Evolutionary conservation across 2,113 vertebrate genomes (phyloP).

Genomic region (Menidia beryllina): DNA sequence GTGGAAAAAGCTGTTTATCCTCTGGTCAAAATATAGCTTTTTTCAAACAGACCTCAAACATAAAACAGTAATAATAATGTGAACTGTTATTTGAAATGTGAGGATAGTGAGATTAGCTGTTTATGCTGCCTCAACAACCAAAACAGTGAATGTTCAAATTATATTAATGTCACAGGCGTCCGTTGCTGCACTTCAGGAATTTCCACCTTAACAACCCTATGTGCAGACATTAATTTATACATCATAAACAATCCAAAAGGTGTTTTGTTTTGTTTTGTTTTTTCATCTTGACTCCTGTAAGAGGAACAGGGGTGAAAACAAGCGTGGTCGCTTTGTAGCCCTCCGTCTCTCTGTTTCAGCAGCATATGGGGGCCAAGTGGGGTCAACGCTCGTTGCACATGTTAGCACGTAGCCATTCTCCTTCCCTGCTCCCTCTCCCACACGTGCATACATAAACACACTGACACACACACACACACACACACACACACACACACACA

Average conservation of each 20-base stretch:
- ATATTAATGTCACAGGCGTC: background rate
- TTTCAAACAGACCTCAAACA: constrained; percentile 48
- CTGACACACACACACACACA: too few species aligned
- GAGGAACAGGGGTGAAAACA: constrained; percentile 58
- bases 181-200: background rate
- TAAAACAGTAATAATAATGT: constrained; percentile 51
- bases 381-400: constrained; percentile 68
- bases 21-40: constrained; percentile 46
- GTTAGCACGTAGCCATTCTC: constrained; percentile 44
- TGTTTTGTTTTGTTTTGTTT: too few species aligned
- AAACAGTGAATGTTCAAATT: constrained; percentile 20
- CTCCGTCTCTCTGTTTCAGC: constrained; percentile 56
- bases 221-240: background rate
- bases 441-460: constrained; percentile 27
- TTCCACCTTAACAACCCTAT: background rate
- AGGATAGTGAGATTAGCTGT: constrained; percentile 45
- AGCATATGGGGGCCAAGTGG: constrained; percentile 76
- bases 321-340: constrained; percentile 42
- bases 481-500: constrained; percentile 25
- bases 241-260: constrained; percentile 53
- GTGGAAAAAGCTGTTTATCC: constrained; percentile 48
- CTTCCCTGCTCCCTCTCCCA: constrained; percentile 13
- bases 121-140: constrained; percentile 12
- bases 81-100: constrained; percentile 38
- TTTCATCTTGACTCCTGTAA: constrained; percentile 21